Base-by-base conservation (phyloP, 1,140 invertebrate genomes). In the Teleopsis dalmanni region DNA sequence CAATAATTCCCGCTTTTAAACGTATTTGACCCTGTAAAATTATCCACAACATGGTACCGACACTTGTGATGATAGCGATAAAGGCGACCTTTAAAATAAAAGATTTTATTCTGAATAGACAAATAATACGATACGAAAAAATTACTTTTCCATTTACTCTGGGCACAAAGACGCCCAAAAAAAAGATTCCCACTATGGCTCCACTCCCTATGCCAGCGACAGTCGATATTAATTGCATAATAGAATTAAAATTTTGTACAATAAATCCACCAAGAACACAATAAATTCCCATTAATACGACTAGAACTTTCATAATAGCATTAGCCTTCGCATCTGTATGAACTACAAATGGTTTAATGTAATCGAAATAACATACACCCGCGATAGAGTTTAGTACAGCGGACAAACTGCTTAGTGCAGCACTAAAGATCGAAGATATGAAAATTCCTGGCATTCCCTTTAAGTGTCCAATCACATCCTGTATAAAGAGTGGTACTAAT, bases 281-380 rank as follows among this genome's bases (percentile, higher is more conserved):
- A 41, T 82, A 68, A 3, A 60, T 56, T 14, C 75, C 75, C 51
- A 78, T 77, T 2, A 76, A 47, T 4, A 81, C 66, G 7, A 82
- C 78, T 3, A 75, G 73, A 1, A 74, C 48, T 62, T 83, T 83
- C 76, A 84, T 82, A 21, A 78, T 59, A 16, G 76, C 70, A 55
- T 80, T 81, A 2, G 80, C 78, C 16, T 70, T 71, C 0, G 70
- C 62, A 49, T 82, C 77, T 2, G 76, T 76, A 70, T 63, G 71
- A 54, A 49, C 72, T 70, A 55, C 80, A 47, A 51, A 72, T 52
- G 44, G 81, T 52, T 80, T 81, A 2, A 87, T 76, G 57, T 86
- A 79, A 62, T 88, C 85, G 60, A 87, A 81, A 63, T 83, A 83
- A 48, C 85, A 81, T 0, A 85, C 82, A 1, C 84, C 85, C 2